Evolutionary conservation across 2,888 invertebrate species (phyloP), one percentile per base, ranked within the genome.

Genomic region (Agrilus mali): DNA sequence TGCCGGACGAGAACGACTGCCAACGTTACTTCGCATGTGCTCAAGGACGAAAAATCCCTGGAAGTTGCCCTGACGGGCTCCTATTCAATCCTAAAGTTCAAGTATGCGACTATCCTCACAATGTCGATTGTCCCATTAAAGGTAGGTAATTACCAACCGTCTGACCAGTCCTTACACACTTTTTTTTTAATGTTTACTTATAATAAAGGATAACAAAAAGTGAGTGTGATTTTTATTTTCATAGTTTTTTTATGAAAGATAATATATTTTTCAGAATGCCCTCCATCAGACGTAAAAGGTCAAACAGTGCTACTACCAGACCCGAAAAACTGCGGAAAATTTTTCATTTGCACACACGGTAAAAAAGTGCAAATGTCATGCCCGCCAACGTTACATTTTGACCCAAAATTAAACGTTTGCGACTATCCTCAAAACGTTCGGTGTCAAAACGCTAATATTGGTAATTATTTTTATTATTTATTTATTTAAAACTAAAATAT

Each of bases 271-370:
- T 17, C 32, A 27, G 49, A 43, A 27, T 51, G 51, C 33, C 51
- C 51, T 4, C 41, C 33, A 17, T 44, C 45, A n/a, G 48, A 51
- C 36, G 45, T 46, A 5, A 12, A 40, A 1, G 35, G 43, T 12
- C 27, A 42, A 33, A 46, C 46, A 33, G 49, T 48, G 10, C 48
- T 48, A 38, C 43, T 53, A 5, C 49, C 52, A 3, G 51, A 53
- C 33, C 49, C 51, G 41, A 40, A 34, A 3, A 48, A 53, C 35
- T 53, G 51, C 40, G 42, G 40, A 32, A 47, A 46, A 40, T 53
- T 50, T 42, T 53, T 50, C 46, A 47, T 45, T 38, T 53, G 53
- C 42, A 45, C 46, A 16, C 38, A 50, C 32, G 47, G 50, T 8
- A 33, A 42, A 5, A 48, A 45, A 42, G 43, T 50, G 3, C 17